Evolutionary conservation across 2,888 invertebrate species (phyloP).

Genomic region (Lamellibrachia satsuma): DNA sequence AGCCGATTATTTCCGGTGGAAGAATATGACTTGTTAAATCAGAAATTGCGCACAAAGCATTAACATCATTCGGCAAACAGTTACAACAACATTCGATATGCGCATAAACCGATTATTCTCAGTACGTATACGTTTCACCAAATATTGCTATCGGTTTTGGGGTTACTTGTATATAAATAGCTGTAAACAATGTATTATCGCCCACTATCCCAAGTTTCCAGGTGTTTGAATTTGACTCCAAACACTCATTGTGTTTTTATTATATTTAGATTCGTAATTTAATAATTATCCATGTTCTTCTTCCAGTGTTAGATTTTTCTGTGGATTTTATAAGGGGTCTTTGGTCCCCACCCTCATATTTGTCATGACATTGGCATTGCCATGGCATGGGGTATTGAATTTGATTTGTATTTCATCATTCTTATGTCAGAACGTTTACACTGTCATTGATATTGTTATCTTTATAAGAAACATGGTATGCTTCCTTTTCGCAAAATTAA

Average conservation of each 20-base stretch:
- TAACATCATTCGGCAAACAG: background rate
- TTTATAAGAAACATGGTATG: too few species aligned
- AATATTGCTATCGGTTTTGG: background rate
- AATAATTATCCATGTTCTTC: background rate
- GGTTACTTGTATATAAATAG: background rate
- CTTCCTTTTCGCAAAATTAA: too few species aligned
- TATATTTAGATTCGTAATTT: background rate
- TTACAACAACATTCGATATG: slow-evolving; percentile 10
- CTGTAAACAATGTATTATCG: background rate
- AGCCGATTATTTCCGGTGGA: background rate
- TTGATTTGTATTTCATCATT: too few species aligned
- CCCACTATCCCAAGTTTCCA: background rate
- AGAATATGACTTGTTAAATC: background rate
- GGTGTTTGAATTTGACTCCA: too few species aligned
- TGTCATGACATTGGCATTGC: too few species aligned
- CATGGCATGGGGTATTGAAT: too few species aligned
- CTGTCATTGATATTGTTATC: too few species aligned
- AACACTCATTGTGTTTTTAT: background rate
- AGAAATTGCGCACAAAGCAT: background rate
- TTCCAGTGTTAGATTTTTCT: too few species aligned
- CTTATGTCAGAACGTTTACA: too few species aligned
- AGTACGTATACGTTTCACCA: background rate
- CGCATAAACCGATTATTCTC: slow-evolving; percentile 17
- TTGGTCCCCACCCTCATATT: too few species aligned
- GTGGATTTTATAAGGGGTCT: too few species aligned